Percentiles rank a stretch among this genome's conserved stretches.
These are phyloP conservation scores for Polyodon spathula DNA, from an alignment of 2,113 vertebrate genomes.

Conservation along the genomic window DNA sequence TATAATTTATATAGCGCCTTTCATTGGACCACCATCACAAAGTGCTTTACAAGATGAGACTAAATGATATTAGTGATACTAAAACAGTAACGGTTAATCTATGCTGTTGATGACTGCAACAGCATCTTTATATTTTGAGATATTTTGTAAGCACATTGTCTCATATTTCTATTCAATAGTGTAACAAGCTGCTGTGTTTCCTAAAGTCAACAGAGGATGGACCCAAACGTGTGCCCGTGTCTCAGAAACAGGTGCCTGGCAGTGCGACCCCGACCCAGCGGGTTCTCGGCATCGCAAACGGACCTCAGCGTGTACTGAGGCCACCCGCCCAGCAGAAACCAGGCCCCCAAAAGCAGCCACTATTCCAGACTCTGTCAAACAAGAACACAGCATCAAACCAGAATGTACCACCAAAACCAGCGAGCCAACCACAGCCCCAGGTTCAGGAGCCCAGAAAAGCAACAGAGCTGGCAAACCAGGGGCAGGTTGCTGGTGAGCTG, in stretches of 20 bases:
- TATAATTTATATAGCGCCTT: too few species aligned
- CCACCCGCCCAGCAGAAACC: slow-evolving; percentile 42
- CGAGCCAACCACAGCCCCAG: slow-evolving; percentile 20
- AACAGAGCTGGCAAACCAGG: slow-evolving; percentile 29
- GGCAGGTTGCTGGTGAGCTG: slow-evolving; percentile 43
- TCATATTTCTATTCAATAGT: background rate
- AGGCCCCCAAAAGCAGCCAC: too few species aligned
- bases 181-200: background rate
- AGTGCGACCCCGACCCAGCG: slow-evolving; percentile 45
- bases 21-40: too few species aligned
- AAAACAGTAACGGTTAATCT: too few species aligned
- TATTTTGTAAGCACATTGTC: slow-evolving; percentile 31
- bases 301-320: slow-evolving; percentile 59
- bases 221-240: slow-evolving; percentile 64
- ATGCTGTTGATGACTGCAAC: too few species aligned
- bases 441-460: slow-evolving; percentile 19
- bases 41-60: too few species aligned
- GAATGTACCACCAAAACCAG: slow-evolving; percentile 31
- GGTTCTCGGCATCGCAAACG: slow-evolving; percentile 60
- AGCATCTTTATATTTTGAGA: too few species aligned
- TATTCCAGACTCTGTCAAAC: background rate
- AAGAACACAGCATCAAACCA: background rate
- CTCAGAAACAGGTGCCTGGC: slow-evolving; percentile 29
- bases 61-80: too few species aligned
- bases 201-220: slow-evolving; percentile 50